Evolutionary conservation across 2,797 vertebrate genomes (phyloP).

Genomic region (Paramormyrops hopkinsi): DNA sequence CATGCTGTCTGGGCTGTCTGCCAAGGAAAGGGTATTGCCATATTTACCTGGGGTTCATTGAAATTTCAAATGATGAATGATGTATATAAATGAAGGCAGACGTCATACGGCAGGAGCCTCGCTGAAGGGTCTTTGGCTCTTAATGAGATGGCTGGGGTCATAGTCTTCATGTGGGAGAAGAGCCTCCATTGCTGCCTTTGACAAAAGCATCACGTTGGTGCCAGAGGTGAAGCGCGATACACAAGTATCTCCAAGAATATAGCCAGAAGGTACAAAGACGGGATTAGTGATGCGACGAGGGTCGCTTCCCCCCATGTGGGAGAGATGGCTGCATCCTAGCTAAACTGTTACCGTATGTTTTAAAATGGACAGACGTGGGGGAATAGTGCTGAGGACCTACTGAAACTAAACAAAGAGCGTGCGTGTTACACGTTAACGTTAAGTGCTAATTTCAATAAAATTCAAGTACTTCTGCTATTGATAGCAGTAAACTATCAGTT

Average conservation of each 20-base stretch:
- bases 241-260: neutral
- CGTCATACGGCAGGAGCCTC: neutral
- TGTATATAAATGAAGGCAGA: neutral
- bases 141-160: neutral
- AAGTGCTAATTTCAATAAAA: neutral
- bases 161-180: neutral
- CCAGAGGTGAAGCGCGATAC: neutral
- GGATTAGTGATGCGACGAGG: neutral
- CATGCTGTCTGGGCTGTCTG: neutral
- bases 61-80: neutral
- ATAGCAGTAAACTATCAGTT: neutral
- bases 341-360: neutral
- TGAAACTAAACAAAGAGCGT: neutral
- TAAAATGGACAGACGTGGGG: neutral
- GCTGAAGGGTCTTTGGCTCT: neutral
- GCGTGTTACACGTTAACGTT: neutral
- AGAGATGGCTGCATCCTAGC: neutral
- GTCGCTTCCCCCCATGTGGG: neutral
- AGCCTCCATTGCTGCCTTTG: neutral
- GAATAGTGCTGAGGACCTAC: neutral
- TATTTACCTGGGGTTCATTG: neutral
- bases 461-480: neutral
- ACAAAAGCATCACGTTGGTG: neutral
- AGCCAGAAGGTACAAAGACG: neutral
- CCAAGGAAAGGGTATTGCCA: neutral